Percentiles rank a stretch among this genome's conserved stretches.
Conservation (phyloP, 2,113 vertebrate genomes). For the Ptyas mucosa region DNA sequence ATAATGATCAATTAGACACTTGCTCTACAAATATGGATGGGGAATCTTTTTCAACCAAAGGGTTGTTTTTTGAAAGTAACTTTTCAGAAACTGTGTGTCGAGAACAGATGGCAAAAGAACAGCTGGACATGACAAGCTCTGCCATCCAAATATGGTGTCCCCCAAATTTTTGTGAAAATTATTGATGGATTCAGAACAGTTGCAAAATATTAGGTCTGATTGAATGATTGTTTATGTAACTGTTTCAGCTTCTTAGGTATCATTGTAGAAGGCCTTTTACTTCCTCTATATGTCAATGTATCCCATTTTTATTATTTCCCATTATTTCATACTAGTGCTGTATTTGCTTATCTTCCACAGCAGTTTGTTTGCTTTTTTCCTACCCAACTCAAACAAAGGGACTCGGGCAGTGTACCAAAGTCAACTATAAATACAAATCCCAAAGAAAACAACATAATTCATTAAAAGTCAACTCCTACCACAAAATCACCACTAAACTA, state of each 20-base stretch:
- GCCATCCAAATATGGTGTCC: background rate
- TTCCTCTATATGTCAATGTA: too few relatives aligned
- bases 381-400: background rate
- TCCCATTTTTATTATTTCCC: too few relatives aligned
- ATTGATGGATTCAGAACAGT: background rate
- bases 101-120: too few relatives aligned
- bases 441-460: background rate
- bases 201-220: background rate
- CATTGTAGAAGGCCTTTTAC: background rate
- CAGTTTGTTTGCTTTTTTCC: background rate
- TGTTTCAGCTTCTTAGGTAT: background rate
- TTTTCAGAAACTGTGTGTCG: background rate
- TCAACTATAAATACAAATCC: background rate
- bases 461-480: background rate
- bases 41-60: background rate
- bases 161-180: background rate
- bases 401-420: background rate
- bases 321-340: background rate
- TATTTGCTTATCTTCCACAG: background rate
- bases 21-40: background rate
- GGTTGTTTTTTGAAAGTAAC: background rate
- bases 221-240: background rate
- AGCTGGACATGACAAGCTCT: background rate
- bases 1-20: background rate
- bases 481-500: background rate